Conservation (phyloP, 2,888 invertebrate species). For the Idaea dimidiata region DNA sequence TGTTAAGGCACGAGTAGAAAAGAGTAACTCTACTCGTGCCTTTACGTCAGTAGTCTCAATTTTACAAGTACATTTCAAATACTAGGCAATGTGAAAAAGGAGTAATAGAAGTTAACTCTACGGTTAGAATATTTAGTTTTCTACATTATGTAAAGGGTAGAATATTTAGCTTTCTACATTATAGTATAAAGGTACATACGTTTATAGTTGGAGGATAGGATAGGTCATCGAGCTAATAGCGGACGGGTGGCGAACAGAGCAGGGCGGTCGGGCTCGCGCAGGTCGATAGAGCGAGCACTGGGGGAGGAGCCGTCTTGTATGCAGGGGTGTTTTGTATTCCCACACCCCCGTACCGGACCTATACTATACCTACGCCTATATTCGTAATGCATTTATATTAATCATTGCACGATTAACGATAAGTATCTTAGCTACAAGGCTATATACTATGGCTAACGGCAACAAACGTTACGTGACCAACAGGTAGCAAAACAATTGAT, state of each 20-base stretch:
- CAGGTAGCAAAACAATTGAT: no score
- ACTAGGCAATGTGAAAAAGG: no score
- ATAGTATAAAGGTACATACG: constrained; percentile 8
- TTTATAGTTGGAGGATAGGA: constrained; percentile 14
- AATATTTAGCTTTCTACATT: no score
- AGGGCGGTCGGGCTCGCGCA: constrained; percentile 72
- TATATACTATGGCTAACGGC: not conserved
- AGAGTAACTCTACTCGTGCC: no score
- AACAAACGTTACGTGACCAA: not conserved
- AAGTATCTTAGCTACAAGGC: not conserved
- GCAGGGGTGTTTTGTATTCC: constrained; percentile 67
- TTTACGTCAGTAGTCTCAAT: not conserved
- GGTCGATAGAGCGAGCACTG: constrained; percentile 74
- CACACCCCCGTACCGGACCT: constrained; percentile 57
- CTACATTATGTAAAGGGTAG: no score
- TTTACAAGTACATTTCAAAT: no score
- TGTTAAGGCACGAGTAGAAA: no score
- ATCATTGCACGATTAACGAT: not conserved
- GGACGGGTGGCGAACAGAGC: constrained; percentile 48
- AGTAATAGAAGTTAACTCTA: no score
- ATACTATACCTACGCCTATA: constrained; percentile 44
- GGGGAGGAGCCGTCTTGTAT: constrained; percentile 65
- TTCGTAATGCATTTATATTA: constrained; percentile 61
- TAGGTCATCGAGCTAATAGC: constrained; percentile 53
- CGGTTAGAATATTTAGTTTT: no score